phyloP scores from a whole-genome alignment of 2,797 vertebrate species.

The Gymnoscopelus microlampas region DNA sequence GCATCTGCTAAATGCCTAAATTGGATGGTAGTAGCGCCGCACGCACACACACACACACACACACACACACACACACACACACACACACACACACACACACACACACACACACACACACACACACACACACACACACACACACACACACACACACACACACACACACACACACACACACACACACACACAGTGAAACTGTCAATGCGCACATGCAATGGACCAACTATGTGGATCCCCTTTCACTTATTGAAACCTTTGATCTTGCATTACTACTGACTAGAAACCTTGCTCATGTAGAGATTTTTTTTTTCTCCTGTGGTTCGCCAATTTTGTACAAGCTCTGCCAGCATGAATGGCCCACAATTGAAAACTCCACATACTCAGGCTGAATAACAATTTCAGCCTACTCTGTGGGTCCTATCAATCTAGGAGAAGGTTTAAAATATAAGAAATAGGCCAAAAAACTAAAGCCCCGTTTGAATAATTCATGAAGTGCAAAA shows the following conservation, averaged over 20 bases:
- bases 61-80: too few species aligned
- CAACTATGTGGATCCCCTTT: slow-evolving; percentile 11
- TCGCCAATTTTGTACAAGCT: slow-evolving; percentile 40
- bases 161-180: too few species aligned
- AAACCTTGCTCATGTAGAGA: slow-evolving; percentile 31
- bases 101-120: too few species aligned
- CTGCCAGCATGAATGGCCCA: slow-evolving; percentile 43
- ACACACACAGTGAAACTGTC: slow-evolving; percentile 6
- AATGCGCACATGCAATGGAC: slow-evolving; percentile 24
- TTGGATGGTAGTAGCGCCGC: too few species aligned
- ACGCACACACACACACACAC: too few species aligned
- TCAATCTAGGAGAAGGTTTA: slow-evolving; percentile 57
- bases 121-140: too few species aligned
- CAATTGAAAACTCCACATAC: slow-evolving; percentile 41
- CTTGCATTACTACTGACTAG: slow-evolving; percentile 39
- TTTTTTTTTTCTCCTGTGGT: not conserved
- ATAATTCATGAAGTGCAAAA: slow-evolving; percentile 75
- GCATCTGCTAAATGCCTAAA: too few species aligned
- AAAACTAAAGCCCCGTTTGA: slow-evolving; percentile 54
- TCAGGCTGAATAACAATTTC: slow-evolving; percentile 41
- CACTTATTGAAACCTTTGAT: slow-evolving; percentile 62
- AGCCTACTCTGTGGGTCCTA: slow-evolving; percentile 46
- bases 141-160: too few species aligned
- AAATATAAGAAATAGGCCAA: slow-evolving; percentile 52
- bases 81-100: too few species aligned